These are phyloP conservation scores for Agrypnus murinus DNA, from an alignment of 2,888 invertebrate species.

Conservation along the genomic window DNA sequence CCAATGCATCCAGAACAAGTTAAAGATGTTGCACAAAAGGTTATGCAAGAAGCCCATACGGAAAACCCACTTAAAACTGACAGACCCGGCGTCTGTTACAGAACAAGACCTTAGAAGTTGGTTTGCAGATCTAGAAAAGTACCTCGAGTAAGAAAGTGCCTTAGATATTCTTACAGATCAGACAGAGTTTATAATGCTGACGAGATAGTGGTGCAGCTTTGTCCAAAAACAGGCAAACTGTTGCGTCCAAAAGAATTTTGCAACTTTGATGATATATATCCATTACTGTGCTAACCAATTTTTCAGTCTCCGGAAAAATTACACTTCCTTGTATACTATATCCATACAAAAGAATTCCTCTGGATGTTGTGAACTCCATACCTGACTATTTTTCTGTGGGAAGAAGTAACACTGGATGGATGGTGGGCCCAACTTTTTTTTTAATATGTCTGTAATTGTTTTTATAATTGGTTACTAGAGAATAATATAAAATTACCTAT, in stretches of 20 bases:
- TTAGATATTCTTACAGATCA: too few species aligned
- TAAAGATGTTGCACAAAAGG: too few species aligned
- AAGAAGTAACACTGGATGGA: conserved; percentile 16
- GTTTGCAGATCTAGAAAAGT: too few species aligned
- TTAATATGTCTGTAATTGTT: too few species aligned
- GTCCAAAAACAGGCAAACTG: conserved; percentile 12
- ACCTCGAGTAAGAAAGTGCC: too few species aligned
- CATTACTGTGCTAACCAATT: conserved; percentile 4
- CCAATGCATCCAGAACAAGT: conserved; percentile 4
- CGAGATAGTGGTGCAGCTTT: conserved; percentile 6
- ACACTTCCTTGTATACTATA: background rate
- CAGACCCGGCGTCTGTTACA: too few species aligned
- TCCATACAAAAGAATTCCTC: conserved; percentile 10
- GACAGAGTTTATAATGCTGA: conserved; percentile 21
- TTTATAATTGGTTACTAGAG: background rate
- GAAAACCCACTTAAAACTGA: too few species aligned
- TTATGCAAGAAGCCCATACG: too few species aligned
- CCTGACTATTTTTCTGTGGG: conserved; percentile 9
- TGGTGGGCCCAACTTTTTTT: conserved; percentile 19
- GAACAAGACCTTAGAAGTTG: too few species aligned
- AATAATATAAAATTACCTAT: background rate
- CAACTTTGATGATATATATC: conserved; percentile 1
- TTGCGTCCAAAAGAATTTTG: background rate
- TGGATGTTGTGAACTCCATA: background rate
- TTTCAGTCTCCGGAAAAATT: background rate